Evolutionary conservation across 1,140 invertebrate genomes (phyloP).

Genomic region (Panagrolaimus sp.): DNA sequence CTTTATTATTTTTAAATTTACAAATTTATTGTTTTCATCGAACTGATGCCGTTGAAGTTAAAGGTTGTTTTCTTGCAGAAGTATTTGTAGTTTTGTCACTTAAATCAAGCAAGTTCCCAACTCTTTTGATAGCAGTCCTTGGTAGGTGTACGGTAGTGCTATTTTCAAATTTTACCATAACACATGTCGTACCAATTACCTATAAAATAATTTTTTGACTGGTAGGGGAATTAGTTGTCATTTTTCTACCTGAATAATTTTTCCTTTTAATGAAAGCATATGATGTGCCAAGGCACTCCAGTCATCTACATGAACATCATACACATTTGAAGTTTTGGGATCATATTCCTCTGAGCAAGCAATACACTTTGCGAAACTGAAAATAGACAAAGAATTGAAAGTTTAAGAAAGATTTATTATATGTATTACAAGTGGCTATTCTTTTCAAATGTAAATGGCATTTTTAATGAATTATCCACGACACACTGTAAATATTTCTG

Average conservation of each 20-base stretch:
- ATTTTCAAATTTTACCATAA: slow-evolving; percentile 8
- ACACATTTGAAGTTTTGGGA: not conserved
- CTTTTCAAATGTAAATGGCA: slow-evolving; percentile 22
- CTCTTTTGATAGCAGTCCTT: not conserved
- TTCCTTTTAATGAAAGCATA: not conserved
- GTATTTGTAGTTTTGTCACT: not conserved
- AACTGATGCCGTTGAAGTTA: not conserved
- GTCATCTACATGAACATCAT: not conserved
- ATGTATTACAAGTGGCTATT: slow-evolving; percentile 20
- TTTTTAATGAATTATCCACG: slow-evolving; percentile 14
- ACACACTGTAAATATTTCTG: slow-evolving; percentile 9
- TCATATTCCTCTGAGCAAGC: not conserved
- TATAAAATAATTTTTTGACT: too few relatives aligned
- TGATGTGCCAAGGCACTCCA: not conserved
- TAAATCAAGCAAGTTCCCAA: not conserved
- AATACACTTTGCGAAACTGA: slow-evolving; percentile 19
- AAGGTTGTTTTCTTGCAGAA: not conserved
- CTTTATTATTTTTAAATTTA: too few relatives aligned
- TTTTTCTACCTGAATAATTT: not conserved
- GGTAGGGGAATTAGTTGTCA: too few relatives aligned
- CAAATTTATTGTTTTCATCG: not conserved
- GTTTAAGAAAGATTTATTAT: too few relatives aligned
- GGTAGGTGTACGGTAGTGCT: not conserved
- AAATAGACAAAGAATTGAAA: too few relatives aligned
- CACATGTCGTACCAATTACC: not conserved